Base-by-base conservation (phyloP, 2,797 vertebrate species). In the Smutsia gigantea region DNA sequence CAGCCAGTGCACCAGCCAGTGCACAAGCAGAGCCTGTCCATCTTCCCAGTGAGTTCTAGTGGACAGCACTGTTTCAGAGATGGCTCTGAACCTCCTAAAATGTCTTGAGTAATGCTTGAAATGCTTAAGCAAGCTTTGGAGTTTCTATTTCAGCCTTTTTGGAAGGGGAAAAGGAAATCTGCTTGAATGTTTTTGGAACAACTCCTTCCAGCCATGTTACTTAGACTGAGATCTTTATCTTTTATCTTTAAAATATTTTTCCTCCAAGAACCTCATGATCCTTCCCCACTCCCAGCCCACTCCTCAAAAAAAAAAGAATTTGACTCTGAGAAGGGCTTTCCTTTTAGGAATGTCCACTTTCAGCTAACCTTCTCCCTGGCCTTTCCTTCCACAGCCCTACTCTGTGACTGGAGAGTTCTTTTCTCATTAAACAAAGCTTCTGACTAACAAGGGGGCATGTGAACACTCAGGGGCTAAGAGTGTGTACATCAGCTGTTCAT, bases 341-440 rank as follows among this genome's bases (percentile, higher is more conserved):
- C 57, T 81, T 69, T 95, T 75, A 95, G 72, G 39, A 95, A 72
- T 69, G 42, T 66, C 87, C 2, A 2, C 63, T 90, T 94, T 78
- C n/a, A 87, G 55, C 59, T 77, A n/a, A 29, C 37, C 66, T 21
- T 71, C 64, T 92, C 8, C 5, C 74, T 69, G 59, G 31, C 84
- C 39, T 71, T 64, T 46, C 55, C 39, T 91, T 85, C 19, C 77
- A 31, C 6, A 5, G 31, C 59, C 53, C 68, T 83, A 8, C 53
- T 64, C 4, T 79, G 71, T 42, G 55, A 64, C 51, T 25, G 15
- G n/a, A 55, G 15, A 69, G 25, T 77, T 59, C 23, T 69, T 93
- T 85, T 87, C 59, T 83, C n/a, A 23, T 82, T 88, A 51, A 90
- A 61, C 5, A 57, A 49, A 61, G 34, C 74, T 27, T 81, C 74